phyloP scores from a whole-genome alignment of 1,140 invertebrate species.

The Saccostrea glomerata region DNA sequence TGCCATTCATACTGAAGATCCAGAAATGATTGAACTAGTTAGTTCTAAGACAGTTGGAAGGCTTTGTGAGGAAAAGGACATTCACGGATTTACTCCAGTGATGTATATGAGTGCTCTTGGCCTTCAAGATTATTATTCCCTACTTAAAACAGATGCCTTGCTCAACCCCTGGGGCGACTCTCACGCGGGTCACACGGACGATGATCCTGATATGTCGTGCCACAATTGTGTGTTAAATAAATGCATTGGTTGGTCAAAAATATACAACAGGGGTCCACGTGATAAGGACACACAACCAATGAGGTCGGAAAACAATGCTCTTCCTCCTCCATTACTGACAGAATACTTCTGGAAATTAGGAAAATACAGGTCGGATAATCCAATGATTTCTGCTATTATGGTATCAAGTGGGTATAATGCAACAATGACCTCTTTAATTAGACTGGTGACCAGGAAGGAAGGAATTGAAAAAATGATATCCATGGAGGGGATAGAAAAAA shows the following conservation, averaged over 20 bases:
- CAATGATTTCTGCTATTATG: not conserved
- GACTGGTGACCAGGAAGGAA: not conserved
- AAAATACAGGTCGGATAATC: not conserved
- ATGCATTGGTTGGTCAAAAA: slow-evolving; percentile 48
- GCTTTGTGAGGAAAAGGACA: slow-evolving; percentile 35
- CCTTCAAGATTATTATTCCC: not conserved
- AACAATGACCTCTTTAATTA: not conserved
- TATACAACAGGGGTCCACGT: not conserved
- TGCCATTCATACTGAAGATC: slow-evolving; percentile 27
- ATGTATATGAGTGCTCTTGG: slow-evolving; percentile 37
- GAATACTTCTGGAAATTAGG: slow-evolving; percentile 18
- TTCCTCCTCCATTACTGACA: not conserved
- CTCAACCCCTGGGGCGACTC: not conserved
- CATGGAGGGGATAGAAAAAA: not conserved
- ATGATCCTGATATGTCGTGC: slow-evolving; percentile 29
- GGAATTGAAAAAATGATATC: slow-evolving; percentile 25
- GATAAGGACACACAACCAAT: not conserved
- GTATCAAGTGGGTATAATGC: not conserved
- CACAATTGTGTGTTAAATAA: slow-evolving; percentile 41
- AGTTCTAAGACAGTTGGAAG: not conserved
- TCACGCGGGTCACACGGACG: not conserved
- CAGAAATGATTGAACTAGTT: slow-evolving; percentile 19
- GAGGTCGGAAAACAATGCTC: not conserved
- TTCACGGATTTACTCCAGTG: not conserved
- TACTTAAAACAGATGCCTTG: not conserved